A percentile compares a stretch with the other conserved stretches of the same genome.
These are phyloP conservation scores for Agrypnus murinus DNA, from an alignment of 2,888 invertebrate species.

Conservation along the genomic window DNA sequence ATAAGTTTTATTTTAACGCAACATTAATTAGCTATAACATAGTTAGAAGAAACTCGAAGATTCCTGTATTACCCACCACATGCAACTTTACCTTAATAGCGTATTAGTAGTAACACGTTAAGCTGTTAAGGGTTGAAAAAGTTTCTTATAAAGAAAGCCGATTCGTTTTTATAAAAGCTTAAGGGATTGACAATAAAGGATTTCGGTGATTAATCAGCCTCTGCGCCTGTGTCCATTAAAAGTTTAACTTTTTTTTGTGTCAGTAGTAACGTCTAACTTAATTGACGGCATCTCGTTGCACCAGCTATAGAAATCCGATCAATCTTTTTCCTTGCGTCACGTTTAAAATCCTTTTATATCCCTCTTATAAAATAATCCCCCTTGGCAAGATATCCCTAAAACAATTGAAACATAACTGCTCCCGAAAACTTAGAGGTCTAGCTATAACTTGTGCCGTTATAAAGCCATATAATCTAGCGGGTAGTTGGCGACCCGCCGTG, in stretches of 20 bases:
- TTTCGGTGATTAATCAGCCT: constrained; percentile 40
- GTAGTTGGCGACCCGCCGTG: constrained; percentile 61
- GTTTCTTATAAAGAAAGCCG: background rate
- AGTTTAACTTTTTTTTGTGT: constrained; percentile 39
- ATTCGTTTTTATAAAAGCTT: constrained; percentile 18
- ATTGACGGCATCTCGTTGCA: constrained; percentile 41
- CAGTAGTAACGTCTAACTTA: too few species aligned
- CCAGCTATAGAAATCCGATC: constrained; percentile 37
- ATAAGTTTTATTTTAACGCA: too few species aligned
- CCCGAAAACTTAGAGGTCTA: constrained; percentile 54
- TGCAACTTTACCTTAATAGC: too few species aligned
- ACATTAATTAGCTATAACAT: too few species aligned
- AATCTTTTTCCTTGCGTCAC: constrained; percentile 33
- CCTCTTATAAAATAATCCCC: constrained; percentile 54
- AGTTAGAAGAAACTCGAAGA: too few species aligned
- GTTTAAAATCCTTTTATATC: constrained; percentile 48
- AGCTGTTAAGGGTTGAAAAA: background rate
- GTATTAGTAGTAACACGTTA: background rate
- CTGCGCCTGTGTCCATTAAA: constrained; percentile 40
- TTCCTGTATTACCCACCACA: too few species aligned
- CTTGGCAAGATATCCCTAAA: constrained; percentile 51
- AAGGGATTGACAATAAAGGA: constrained; percentile 38
- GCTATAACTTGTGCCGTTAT: constrained; percentile 56
- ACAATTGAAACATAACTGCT: constrained; percentile 60
- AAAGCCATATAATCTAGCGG: constrained; percentile 63